Evolutionary conservation across 2,113 vertebrate genomes (phyloP), one percentile per base, ranked within the genome.

Genomic region (Ellobius talpinus): DNA sequence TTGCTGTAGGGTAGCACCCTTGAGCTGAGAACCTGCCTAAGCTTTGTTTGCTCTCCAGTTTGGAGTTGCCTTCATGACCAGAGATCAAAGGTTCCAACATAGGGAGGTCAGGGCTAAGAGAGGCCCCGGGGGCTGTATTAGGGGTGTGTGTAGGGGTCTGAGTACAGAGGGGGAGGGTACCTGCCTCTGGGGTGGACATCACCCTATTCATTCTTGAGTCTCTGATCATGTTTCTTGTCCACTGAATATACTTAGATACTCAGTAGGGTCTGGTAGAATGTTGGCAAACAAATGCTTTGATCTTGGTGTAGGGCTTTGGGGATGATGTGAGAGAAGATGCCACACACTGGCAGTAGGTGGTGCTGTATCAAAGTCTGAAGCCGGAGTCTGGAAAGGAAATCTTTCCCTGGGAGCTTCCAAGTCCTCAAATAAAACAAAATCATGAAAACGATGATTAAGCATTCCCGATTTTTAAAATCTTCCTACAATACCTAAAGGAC

Each of bases 381-480:
- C 26, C 42, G 11, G 0, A 1, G 24, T 45, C 66, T 45, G 26
- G 21, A 58, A 58, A 19, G 26, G 82, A 79, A 76, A 72, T 89
- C 79, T 82, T 7, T 50, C 8, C 23, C 52, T 65, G 63, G 50
- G n/a, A 91, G 91, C 55, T 61, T 79, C 66, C 0, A 16, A 94
- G 73, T 76, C 39, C 79, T 31, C 81, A 96, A 94, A 96, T 90
- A 89, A 76, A 90, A 36, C 93, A n/a, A n/a, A n/a, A n/a, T n/a
- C n/a, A n/a, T 55, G 89, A 87, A 97, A 96, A 94, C 68, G 87
- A 97, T 96, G 96, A 98, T 97, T 90, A 96, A 97, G 95, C 96
- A 96, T 82, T 97, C 90, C 94, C 93, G 97, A 97, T 96, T 96
- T 98, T 98, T 96, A 79, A 98, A 88, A 94, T 97, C 96, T 98